These are phyloP conservation scores for Urocyon cinereoargenteus DNA, from an alignment of 2,797 vertebrate genomes.

Conservation along the genomic window DNA sequence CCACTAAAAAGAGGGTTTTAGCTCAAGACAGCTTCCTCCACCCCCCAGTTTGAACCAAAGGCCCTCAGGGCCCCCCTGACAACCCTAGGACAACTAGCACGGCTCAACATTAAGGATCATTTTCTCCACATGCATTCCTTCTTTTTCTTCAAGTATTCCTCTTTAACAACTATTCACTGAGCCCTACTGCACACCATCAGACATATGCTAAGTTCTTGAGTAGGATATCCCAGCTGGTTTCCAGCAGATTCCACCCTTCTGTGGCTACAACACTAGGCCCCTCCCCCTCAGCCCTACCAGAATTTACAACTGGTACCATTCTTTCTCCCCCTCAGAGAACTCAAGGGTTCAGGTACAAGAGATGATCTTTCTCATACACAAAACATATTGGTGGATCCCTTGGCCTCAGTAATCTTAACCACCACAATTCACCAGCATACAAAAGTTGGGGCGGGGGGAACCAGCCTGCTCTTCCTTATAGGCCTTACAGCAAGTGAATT, in stretches of 20 bases:
- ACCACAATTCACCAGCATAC: neutral
- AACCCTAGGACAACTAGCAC: neutral
- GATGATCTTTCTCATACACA: neutral
- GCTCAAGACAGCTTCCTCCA: neutral
- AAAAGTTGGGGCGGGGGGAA: neutral
- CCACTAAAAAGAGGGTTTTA: neutral
- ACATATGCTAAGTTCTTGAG: neutral
- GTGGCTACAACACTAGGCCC: neutral
- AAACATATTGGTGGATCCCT: neutral
- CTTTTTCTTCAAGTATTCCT: neutral
- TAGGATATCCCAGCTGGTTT: neutral
- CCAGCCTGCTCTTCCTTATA: neutral
- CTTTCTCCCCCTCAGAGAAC: neutral
- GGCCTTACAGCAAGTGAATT: neutral
- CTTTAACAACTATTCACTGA: neutral
- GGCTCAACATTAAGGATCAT: too few species aligned
- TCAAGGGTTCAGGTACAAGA: neutral
- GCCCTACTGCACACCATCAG: neutral
- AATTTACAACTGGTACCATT: neutral
- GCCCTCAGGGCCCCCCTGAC: neutral
- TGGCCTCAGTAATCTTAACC: neutral
- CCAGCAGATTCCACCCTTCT: neutral
- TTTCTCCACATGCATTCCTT: neutral
- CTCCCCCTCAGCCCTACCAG: neutral
- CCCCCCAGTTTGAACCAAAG: neutral